phyloP scores from a whole-genome alignment of 1,140 invertebrate species.

The Atta texana region DNA sequence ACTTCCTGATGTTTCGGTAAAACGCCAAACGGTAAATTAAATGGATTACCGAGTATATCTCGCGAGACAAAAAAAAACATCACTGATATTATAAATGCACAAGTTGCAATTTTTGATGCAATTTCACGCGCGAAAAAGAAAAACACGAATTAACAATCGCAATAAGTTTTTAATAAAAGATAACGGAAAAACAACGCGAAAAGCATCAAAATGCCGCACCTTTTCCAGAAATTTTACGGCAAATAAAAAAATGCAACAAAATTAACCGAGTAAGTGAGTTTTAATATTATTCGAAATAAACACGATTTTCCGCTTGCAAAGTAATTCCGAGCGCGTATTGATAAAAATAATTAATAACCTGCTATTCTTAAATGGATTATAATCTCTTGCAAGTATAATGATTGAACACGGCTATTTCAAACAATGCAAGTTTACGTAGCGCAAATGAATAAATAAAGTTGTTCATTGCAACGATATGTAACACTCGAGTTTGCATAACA shows the following conservation, averaged over 20 bases:
- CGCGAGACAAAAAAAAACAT: neutral
- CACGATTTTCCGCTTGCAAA: neutral
- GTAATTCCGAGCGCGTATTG: neutral
- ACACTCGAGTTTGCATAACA: conserved; percentile 16
- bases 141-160: conserved; percentile 4
- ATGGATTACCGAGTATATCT: conserved; percentile 4
- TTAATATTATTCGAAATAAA: conserved; percentile 17
- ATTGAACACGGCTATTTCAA: neutral
- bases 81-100: neutral
- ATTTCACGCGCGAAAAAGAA: neutral
- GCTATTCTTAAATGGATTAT: neutral
- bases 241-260: neutral
- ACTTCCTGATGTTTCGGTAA: conserved; percentile 10
- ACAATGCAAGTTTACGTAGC: neutral
- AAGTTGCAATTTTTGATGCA: neutral
- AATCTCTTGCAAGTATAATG: neutral
- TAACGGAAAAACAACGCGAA: neutral
- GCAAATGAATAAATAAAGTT: conserved; percentile 34
- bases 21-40: conserved; percentile 32
- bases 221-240: conserved; percentile 11
- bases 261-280: conserved; percentile 1
- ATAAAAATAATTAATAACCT: conserved; percentile 16
- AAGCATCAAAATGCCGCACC: neutral
- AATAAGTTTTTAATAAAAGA: conserved; percentile 2
- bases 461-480: conserved; percentile 18